Percentiles rank a stretch among this genome's conserved stretches.
Conservation (phyloP, 2,888 invertebrate species). For the Bombyx huttoni region DNA sequence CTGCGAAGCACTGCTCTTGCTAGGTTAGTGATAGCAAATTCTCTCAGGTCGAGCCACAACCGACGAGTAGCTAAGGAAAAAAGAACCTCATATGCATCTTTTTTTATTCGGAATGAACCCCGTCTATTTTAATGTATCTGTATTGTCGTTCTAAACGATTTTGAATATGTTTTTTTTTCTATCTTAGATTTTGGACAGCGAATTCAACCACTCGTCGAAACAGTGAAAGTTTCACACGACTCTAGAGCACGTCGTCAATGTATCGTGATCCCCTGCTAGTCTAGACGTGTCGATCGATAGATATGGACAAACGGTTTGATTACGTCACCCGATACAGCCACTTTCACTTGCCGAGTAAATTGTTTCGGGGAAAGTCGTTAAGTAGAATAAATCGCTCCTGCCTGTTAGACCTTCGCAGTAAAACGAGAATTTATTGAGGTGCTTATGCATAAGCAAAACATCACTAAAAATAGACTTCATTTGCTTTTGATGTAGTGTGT, state of each 20-base stretch:
- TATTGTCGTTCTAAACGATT: too few relatives aligned
- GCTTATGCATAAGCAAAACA: background rate
- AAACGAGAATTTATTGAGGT: background rate
- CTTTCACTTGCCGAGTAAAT: conserved; percentile 8
- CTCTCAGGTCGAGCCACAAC: too few relatives aligned
- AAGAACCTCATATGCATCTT: too few relatives aligned
- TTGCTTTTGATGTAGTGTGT: background rate
- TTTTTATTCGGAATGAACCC: too few relatives aligned
- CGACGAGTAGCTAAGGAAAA: too few relatives aligned
- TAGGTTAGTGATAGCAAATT: too few relatives aligned
- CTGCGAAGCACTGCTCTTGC: too few relatives aligned
- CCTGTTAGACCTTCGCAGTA: background rate
- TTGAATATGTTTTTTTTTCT: too few relatives aligned
- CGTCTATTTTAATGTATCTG: too few relatives aligned
- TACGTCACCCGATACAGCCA: conserved; percentile 8
- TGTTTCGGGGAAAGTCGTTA: conserved; percentile 5
- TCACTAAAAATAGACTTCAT: background rate
- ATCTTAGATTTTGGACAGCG: too few relatives aligned
- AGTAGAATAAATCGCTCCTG: conserved; percentile 1
- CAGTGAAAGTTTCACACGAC: too few relatives aligned
- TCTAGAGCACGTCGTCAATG: background rate
- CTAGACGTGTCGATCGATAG: conserved; percentile 10
- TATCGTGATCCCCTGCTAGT: background rate
- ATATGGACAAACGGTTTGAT: conserved; percentile 5
- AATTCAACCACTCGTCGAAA: too few relatives aligned